These are phyloP conservation scores for Ornithoptera alexandrae DNA, from an alignment of 2,888 invertebrate genomes.

Conservation along the genomic window DNA sequence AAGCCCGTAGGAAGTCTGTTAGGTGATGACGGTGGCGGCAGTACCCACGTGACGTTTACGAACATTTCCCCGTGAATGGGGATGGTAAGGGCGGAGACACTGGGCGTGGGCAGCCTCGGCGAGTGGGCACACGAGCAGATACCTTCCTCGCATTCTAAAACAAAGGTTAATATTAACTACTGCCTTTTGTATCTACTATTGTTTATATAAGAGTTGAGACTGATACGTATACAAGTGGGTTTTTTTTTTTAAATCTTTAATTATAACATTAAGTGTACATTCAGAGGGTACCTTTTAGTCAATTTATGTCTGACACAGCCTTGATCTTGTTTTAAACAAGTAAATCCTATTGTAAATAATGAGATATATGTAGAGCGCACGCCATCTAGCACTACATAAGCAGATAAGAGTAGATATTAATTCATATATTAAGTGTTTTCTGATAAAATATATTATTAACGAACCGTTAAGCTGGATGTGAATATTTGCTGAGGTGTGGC, in stretches of 20 bases:
- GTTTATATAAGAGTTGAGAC: neutral
- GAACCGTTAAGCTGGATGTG: constrained; percentile 57
- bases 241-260: too few relatives aligned
- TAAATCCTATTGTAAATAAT: too few relatives aligned
- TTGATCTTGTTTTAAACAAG: too few relatives aligned
- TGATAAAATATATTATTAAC: constrained; percentile 24
- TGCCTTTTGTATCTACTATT: neutral
- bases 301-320: too few relatives aligned
- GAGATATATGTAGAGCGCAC: too few relatives aligned
- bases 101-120: constrained; percentile 58
- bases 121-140: constrained; percentile 69
- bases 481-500: constrained; percentile 54
- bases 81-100: constrained; percentile 48
- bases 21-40: constrained; percentile 53
- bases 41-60: constrained; percentile 61
- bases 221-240: neutral
- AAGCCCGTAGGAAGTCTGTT: constrained; percentile 57
- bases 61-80: constrained; percentile 51
- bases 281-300: too few relatives aligned
- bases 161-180: neutral
- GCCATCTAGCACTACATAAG: too few relatives aligned
- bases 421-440: too few relatives aligned
- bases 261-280: too few relatives aligned
- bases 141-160: constrained; percentile 63
- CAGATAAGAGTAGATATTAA: too few relatives aligned